Evolutionary conservation across 2,113 vertebrate species (phyloP), one percentile per base, ranked within the genome.

Genomic region (Forbesichthys papilliferus): DNA sequence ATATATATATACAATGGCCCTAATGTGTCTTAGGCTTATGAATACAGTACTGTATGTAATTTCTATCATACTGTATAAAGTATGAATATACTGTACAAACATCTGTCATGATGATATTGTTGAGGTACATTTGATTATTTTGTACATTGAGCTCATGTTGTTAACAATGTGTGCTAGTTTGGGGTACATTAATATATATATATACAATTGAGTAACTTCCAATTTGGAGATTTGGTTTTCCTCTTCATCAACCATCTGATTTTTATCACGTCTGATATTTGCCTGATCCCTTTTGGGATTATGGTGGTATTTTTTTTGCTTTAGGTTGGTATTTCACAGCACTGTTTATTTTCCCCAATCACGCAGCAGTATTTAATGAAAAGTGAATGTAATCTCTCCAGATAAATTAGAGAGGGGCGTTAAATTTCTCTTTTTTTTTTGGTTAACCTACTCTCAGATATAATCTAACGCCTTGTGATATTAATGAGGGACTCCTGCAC

Each of bases 291-390:
- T 79, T 66, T 55, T 73, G 79, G 68, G 87, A 83, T 58, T 48
- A 10, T 59, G 18, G 55, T 84, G 87, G 68, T 83, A 90, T 91
- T 90, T 92, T 78, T 74, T 66, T 76, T 64, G 34, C 27, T 27
- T 27, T 27, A 61, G 67, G 77, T 78, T 80, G 73, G 86, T 83
- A 78, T 67, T 74, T 78, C 82, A 75, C 52, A 62, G 61, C 48
- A 46, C 65, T 83, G 68, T 84, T 81, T 86, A 66, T 79, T 74
- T 70, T 80, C 64, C 58, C 42, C 27, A 57, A 47, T 33, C 59
- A 65, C 66, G 75, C 79, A 75, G 77, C 73, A 76, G 79, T 66
- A 67, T 85, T 88, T 92, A 89, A 92, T 92, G 85, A 91, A 91
- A 89, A 86, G 74, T 80, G 74, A 82, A 77, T 77, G 57, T 75